These are phyloP conservation scores for Luidia sarsii DNA, from an alignment of 53 echinoderm and acorn worm genomes.

Conservation along the genomic window DNA sequence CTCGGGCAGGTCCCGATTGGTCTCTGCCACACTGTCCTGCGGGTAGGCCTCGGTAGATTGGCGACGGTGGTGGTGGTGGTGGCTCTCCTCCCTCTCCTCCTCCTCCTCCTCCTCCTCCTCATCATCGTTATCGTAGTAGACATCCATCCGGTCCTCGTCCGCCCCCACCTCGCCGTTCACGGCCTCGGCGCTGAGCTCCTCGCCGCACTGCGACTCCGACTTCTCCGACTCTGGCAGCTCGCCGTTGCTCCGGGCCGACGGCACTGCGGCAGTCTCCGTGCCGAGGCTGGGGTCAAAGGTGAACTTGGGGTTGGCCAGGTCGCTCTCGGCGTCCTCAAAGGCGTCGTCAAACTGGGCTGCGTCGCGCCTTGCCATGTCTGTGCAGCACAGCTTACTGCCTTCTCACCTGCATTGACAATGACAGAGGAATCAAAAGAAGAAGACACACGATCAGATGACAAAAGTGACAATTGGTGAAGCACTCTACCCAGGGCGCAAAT, in stretches of 20 bases:
- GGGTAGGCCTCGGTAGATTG: slow-evolving; percentile 38
- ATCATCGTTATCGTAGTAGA: slow-evolving; percentile 22
- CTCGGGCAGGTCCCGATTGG: slow-evolving; percentile 47
- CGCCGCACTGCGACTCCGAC: slow-evolving; percentile 57
- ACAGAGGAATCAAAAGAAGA: not conserved
- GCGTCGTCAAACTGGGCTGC: slow-evolving; percentile 97
- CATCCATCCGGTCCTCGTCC: slow-evolving; percentile 39
- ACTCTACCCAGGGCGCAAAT: no score
- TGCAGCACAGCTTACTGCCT: slow-evolving; percentile 18
- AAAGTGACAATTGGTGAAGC: no score
- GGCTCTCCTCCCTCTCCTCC: no score
- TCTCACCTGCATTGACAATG: slow-evolving; percentile 2
- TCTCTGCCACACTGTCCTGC: slow-evolving; percentile 53
- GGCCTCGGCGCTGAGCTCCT: slow-evolving; percentile 36
- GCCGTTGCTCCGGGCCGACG: slow-evolving; percentile 73
- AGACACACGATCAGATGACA: not conserved
- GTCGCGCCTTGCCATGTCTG: slow-evolving; percentile 85
- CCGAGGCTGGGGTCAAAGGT: slow-evolving; percentile 30
- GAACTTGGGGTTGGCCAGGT: slow-evolving; percentile 70
- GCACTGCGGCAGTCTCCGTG: slow-evolving; percentile 30
- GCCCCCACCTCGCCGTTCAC: slow-evolving; percentile 29
- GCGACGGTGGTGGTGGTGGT: no score
- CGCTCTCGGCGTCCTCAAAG: slow-evolving; percentile 96
- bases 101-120: slow-evolving; percentile 62
- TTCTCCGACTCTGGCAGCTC: slow-evolving; percentile 93